These are phyloP conservation scores for Pogona vitticeps DNA, from an alignment of 2,113 vertebrate genomes.

Conservation along the genomic window DNA sequence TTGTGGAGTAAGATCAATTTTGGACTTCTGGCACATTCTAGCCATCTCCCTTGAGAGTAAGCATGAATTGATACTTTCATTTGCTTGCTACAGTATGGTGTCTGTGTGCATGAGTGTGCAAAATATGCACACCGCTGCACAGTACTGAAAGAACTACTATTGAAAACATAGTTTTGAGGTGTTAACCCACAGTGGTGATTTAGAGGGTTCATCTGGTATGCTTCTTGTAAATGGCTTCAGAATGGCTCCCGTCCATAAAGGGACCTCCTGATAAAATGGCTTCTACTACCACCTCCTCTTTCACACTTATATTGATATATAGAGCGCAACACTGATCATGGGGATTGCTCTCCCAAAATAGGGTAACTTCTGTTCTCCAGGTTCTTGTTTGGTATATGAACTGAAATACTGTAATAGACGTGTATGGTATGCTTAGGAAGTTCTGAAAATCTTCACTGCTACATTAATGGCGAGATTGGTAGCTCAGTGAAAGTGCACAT, in stretches of 20 bases:
- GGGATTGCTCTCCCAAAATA: background rate
- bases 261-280: background rate
- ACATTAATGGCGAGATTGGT: background rate
- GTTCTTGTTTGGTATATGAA: background rate
- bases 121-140: background rate
- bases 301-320: background rate
- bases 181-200: background rate
- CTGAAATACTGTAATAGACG: background rate
- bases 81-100: background rate
- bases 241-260: background rate
- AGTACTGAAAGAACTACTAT: background rate
- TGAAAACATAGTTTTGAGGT: background rate
- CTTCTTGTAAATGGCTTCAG: background rate
- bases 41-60: background rate
- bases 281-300: background rate
- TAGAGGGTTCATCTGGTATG: background rate
- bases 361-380: background rate
- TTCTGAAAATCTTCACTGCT: background rate
- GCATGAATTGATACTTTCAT: slow-evolving; percentile 5
- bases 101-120: background rate
- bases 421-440: background rate
- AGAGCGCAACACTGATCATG: background rate
- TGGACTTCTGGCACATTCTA: background rate
- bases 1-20: background rate
- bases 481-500: background rate